phyloP scores from a whole-genome alignment of 1,140 invertebrate genomes.

The Cydia strobilella region DNA sequence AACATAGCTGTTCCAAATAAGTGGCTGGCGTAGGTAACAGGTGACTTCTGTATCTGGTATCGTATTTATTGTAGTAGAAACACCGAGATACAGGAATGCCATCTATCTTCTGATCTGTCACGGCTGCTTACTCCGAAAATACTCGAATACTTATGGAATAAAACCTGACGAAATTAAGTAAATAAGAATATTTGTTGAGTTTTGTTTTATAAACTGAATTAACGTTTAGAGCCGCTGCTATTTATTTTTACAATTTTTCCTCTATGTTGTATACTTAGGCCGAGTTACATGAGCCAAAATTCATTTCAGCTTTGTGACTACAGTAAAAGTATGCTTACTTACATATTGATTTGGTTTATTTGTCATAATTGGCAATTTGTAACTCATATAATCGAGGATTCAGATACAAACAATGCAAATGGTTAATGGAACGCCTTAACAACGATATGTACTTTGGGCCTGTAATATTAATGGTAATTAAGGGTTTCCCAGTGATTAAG shows the following conservation, averaged over 20 bases:
- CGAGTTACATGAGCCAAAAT: neutral
- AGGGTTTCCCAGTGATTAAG: conserved; percentile 41
- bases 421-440: neutral
- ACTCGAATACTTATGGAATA: conserved; percentile 13
- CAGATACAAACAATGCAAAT: neutral
- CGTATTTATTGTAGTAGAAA: conserved; percentile 29
- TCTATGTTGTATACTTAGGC: neutral
- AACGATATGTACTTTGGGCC: conserved; percentile 33
- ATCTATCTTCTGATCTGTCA: conserved; percentile 30
- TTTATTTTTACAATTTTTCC: too few species aligned
- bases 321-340: neutral
- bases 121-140: conserved; percentile 27
- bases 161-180: conserved; percentile 26
- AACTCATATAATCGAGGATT: neutral
- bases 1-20: conserved; percentile 15
- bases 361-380: neutral
- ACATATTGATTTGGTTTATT: neutral
- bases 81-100: conserved; percentile 15
- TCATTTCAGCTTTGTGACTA: neutral
- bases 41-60: conserved; percentile 3
- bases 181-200: conserved; percentile 15
- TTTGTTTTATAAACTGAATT: conserved; percentile 26
- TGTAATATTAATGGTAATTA: conserved; percentile 39
- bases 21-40: conserved; percentile 22
- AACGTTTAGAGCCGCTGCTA: neutral